Base-by-base conservation (phyloP, 2,888 invertebrate genomes). In the Penaeus monodon region DNA sequence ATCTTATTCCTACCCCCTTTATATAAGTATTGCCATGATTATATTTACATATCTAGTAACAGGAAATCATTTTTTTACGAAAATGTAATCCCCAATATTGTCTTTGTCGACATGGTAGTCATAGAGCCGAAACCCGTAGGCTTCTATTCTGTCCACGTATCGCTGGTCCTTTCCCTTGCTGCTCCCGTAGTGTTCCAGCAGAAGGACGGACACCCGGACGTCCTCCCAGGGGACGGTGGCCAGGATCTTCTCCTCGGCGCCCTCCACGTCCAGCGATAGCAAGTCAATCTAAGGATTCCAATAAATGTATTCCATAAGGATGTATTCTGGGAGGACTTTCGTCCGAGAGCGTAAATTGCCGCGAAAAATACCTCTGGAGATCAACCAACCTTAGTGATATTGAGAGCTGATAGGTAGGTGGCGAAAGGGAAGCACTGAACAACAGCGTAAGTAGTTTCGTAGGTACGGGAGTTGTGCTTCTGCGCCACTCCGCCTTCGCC, bases 241-340 rank as follows among this genome's bases (percentile, higher is more conserved):
- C 64, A 94, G 91, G 22, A 94, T 93, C 24, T 93, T 92, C 44
- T 93, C 91, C 91, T 94, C 94, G 77, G 92, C 92, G 3, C 94
- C 94, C 90, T 94, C 94, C 24, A 94, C 92, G 90, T 94, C 94
- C 49, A 94, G 92, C 90, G 93, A 93, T 89, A 94, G 93, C 90
- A 94, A 94, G 91, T 94, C 93, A 12, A 94, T 91, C 0, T 92
- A 91, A 24, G 92, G 92, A 44, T 92, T 91, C 0, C 94, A 94
- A 90, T 94, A 93, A 90, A 94, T 94, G 90, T 93, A 93, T 2
- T 93, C 93, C 57, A 49, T 6, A 49, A 49, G 49, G 49, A 38
- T 38, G 14, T 57, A 14, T 14, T 14, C 17, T 57, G 14, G 17
- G 4, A 12, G 57, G 1, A 17, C 14, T 1, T 57, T 14, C 14